Conservation (phyloP, 2,888 invertebrate genomes). For the Meliscaeva auricollis region DNA sequence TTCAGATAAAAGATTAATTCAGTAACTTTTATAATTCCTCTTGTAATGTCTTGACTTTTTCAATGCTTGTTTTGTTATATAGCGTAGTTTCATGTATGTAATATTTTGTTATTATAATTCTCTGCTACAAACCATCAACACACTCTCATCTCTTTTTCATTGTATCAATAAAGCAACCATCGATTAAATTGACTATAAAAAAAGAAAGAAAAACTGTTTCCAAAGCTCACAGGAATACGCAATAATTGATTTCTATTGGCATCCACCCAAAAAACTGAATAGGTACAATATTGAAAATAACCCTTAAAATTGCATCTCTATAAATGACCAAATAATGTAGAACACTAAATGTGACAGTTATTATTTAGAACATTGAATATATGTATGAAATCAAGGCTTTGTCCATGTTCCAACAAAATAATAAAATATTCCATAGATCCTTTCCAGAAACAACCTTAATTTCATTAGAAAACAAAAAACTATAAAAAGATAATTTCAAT, state of each 20-base stretch:
- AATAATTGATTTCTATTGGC: constrained; percentile 50
- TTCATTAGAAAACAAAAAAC: background rate
- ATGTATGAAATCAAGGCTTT: background rate
- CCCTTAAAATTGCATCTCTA: constrained; percentile 16
- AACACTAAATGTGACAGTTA: constrained; percentile 52
- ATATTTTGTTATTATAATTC: background rate
- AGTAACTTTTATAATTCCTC: too few relatives aligned
- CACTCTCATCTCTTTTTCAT: background rate
- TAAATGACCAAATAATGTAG: constrained; percentile 44
- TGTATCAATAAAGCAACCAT: constrained; percentile 18
- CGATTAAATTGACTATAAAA: background rate
- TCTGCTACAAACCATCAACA: background rate
- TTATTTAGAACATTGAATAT: constrained; percentile 42
- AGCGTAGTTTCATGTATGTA: too few relatives aligned
- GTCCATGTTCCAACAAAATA: background rate
- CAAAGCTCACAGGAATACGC: constrained; percentile 13
- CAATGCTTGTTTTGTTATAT: too few relatives aligned
- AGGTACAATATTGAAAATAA: background rate
- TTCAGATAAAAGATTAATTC: too few relatives aligned
- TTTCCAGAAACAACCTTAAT: too few relatives aligned
- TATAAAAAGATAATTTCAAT: too few relatives aligned
- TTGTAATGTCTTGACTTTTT: too few relatives aligned
- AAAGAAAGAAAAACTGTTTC: background rate
- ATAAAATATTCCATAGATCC: background rate
- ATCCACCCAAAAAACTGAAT: constrained; percentile 34